Evolutionary conservation across 2,113 vertebrate species (phyloP).

Genomic region (Atractosteus spatula): DNA sequence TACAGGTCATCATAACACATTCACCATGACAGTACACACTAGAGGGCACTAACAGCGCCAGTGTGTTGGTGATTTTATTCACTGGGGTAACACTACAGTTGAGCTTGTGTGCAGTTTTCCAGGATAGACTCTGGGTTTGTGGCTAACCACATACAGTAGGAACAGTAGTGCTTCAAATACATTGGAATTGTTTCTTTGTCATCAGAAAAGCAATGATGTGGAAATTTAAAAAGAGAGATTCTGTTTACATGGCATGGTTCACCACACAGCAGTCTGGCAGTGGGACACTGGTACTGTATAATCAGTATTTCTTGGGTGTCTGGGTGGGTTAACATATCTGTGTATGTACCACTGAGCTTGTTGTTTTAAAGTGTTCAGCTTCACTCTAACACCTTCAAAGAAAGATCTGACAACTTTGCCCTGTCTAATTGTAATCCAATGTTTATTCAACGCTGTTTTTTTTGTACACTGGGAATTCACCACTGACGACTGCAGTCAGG

Average conservation of each 20-base stretch:
- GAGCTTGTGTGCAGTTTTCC: no score
- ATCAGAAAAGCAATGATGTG: not conserved
- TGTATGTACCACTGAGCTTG: not conserved
- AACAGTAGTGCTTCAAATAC: not conserved
- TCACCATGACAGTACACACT: no score
- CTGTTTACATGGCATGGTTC: not conserved
- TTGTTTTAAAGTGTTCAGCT: not conserved
- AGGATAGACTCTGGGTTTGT: no score
- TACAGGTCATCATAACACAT: no score
- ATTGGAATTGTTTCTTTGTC: not conserved
- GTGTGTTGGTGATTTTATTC: no score
- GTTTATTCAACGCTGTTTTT: constrained; percentile 5
- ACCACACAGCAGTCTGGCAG: not conserved
- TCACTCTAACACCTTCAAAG: not conserved
- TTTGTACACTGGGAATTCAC: constrained; percentile 1
- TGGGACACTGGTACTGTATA: not conserved
- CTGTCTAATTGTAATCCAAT: not conserved
- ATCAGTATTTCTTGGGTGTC: not conserved
- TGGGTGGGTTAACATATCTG: not conserved
- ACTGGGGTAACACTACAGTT: no score
- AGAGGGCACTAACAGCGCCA: no score
- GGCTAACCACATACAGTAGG: not conserved
- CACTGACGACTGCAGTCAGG: not conserved
- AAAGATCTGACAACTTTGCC: constrained; percentile 8
- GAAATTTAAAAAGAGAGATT: constrained; percentile 1